Percentiles rank a stretch among this genome's conserved stretches.
Evolutionary conservation across 2,113 vertebrate genomes (phyloP).

Genomic region (Hydropotes inermis): DNA sequence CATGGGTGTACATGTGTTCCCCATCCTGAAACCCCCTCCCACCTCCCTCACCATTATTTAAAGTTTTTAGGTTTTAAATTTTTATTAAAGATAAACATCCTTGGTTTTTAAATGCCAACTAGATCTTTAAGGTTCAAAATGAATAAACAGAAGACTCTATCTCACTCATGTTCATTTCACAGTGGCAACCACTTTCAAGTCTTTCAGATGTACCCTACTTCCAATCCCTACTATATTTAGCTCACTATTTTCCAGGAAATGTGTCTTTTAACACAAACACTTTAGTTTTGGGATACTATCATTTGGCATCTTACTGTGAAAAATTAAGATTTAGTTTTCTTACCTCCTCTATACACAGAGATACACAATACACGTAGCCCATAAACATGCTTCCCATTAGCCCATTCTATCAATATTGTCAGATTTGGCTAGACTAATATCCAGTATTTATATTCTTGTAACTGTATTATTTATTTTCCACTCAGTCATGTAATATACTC

Average conservation of each 20-base stretch:
- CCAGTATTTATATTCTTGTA: background rate
- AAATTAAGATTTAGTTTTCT: background rate
- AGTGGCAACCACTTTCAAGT: accelerated
- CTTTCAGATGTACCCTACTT: background rate
- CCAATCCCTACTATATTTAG: accelerated
- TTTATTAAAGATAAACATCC: background rate
- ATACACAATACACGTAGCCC: too few species aligned
- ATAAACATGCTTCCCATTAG: background rate
- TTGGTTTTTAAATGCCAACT: background rate
- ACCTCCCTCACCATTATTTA: too few species aligned
- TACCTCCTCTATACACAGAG: background rate
- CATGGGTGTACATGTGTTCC: too few species aligned
- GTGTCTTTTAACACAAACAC: background rate
- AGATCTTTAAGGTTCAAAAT: background rate
- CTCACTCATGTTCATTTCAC: background rate
- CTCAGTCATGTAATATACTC: background rate
- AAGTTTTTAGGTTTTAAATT: background rate
- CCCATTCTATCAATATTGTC: background rate
- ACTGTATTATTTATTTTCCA: background rate
- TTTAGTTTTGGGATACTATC: background rate
- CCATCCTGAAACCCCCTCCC: too few species aligned
- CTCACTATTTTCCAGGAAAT: background rate
- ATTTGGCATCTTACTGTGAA: background rate
- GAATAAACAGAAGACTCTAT: background rate
- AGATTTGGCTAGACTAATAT: background rate